A percentile compares a stretch with the other conserved stretches of the same genome.
phyloP scores from a whole-genome alignment of 2,888 invertebrate species.

The Brachynemurus nebulosus region DNA sequence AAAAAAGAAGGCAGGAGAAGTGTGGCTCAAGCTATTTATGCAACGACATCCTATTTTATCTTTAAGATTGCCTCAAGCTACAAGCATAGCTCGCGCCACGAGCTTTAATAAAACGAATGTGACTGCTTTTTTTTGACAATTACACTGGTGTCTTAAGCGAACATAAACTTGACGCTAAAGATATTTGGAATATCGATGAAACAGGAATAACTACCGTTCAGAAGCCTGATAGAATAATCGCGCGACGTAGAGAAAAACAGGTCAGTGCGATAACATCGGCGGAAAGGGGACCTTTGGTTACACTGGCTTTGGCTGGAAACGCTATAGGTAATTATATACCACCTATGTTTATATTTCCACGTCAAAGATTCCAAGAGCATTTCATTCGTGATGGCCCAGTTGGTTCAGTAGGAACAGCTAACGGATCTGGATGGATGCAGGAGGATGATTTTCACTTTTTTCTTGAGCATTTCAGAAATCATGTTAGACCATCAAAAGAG shows the following conservation, averaged over 20 bases:
- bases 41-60: constrained; percentile 16
- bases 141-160: constrained; percentile 16
- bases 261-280: constrained; percentile 26
- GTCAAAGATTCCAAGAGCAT: constrained; percentile 19
- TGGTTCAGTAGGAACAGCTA: constrained; percentile 18
- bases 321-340: constrained; percentile 24
- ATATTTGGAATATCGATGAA: constrained; percentile 27
- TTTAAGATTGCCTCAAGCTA: constrained; percentile 21
- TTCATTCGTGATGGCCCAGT: constrained; percentile 22
- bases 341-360: constrained; percentile 26
- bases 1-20: constrained; percentile 10
- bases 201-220: constrained; percentile 27
- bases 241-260: constrained; percentile 25
- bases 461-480: constrained; percentile 16
- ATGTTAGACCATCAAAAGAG: constrained; percentile 10
- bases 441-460: constrained; percentile 15
- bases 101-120: constrained; percentile 22
- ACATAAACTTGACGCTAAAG: constrained; percentile 14
- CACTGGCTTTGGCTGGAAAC: constrained; percentile 21
- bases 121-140: constrained; percentile 18
- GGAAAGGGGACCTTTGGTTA: constrained; percentile 25
- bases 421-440: constrained; percentile 24
- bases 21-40: constrained; percentile 11
- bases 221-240: constrained; percentile 25
- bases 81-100: constrained; percentile 21